These are phyloP conservation scores for Pycnonotus jocosus DNA, from an alignment of 2,113 vertebrate species.

Conservation along the genomic window DNA sequence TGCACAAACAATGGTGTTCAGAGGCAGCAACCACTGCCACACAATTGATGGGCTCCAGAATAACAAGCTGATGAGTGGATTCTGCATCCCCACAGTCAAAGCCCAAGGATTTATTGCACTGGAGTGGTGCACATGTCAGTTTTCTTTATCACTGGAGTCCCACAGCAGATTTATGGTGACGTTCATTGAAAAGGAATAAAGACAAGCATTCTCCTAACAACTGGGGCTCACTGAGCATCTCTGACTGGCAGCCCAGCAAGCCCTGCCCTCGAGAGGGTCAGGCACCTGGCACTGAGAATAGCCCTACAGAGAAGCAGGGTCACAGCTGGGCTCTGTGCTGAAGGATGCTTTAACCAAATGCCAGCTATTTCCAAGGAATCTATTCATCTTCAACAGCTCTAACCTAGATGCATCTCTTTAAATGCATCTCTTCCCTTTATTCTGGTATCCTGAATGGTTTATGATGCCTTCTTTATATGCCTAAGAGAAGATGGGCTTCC, in stretches of 20 bases:
- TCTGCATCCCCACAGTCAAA: slow-evolving; percentile 5
- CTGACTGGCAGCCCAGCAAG: background rate
- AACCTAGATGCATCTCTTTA: background rate
- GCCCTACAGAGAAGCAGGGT: background rate
- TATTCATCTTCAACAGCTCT: background rate
- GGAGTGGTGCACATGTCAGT: background rate
- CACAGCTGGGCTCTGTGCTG: slow-evolving; percentile 20
- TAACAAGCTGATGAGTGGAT: background rate
- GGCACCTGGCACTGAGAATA: slow-evolving; percentile 16
- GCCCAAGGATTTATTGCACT: background rate
- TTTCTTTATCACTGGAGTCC: background rate
- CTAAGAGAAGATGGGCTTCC: background rate
- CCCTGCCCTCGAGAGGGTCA: background rate
- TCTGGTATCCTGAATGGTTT: background rate
- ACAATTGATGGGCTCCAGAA: background rate
- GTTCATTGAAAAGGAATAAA: slow-evolving; percentile 7
- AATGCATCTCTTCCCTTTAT: background rate
- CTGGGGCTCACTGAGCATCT: background rate
- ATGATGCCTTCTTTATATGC: background rate
- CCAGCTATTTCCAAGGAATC: background rate
- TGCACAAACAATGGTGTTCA: background rate
- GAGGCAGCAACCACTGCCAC: background rate
- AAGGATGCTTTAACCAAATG: background rate
- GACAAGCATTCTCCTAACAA: background rate
- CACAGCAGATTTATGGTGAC: background rate